Conservation (phyloP, 2,797 vertebrate species). For the Muscicapa comitata region DNA sequence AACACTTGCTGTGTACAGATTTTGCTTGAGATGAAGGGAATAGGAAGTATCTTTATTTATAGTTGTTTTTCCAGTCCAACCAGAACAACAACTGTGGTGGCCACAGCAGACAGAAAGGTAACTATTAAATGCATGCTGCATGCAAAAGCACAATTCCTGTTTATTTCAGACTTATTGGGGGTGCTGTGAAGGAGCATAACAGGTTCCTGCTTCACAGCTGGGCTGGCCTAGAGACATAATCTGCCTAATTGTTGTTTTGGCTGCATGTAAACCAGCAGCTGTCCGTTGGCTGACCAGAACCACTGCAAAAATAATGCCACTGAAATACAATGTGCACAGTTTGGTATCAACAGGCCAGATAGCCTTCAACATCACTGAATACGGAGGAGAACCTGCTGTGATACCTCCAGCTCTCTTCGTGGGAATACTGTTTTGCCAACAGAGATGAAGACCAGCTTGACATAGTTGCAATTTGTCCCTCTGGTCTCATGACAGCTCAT, state of each 20-base stretch:
- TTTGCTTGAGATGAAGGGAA: background rate
- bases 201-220: background rate
- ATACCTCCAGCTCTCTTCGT: rapidly evolving
- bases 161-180: background rate
- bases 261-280: background rate
- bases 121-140: background rate
- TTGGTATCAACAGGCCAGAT: background rate
- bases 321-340: background rate
- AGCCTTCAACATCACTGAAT: background rate
- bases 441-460: background rate
- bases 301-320: background rate
- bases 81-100: background rate
- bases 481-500: background rate
- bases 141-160: background rate
- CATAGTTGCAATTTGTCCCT: background rate
- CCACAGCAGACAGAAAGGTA: background rate
- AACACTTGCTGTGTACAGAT: background rate
- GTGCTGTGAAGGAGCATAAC: background rate
- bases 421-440: background rate
- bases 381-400: background rate
- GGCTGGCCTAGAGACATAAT: background rate
- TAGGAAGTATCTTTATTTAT: background rate
- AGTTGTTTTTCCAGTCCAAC: background rate
- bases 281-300: background rate
- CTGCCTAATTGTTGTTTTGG: rapidly evolving